Evolutionary conservation across 2,888 invertebrate genomes (phyloP).

Genomic region (Polyommatus icarus): DNA sequence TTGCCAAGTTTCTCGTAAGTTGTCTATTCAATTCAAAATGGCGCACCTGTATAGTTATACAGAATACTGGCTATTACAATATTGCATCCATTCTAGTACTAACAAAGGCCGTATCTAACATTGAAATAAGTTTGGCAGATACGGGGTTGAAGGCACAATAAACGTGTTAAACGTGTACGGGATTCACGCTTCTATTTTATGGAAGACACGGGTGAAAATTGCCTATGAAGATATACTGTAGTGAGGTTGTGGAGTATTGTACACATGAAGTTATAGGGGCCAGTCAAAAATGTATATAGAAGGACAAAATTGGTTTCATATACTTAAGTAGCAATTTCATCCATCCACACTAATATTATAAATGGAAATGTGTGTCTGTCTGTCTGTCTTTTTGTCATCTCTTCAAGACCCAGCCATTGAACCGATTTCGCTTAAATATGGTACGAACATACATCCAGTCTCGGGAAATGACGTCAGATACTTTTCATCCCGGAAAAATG

Average conservation of each 20-base stretch:
- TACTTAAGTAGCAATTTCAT: too few relatives aligned
- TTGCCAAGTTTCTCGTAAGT: neutral
- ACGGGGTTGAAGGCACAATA: neutral
- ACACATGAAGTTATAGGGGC: neutral
- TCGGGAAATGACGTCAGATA: too few relatives aligned
- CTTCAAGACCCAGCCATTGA: too few relatives aligned
- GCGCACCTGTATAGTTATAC: neutral
- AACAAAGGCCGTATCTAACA: conserved; percentile 9
- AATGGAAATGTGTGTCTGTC: too few relatives aligned
- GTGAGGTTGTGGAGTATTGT: neutral
- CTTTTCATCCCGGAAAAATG: too few relatives aligned
- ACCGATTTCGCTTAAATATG: too few relatives aligned
- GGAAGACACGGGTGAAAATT: neutral
- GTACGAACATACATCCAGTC: too few relatives aligned
- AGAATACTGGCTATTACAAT: neutral
- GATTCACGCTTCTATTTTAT: neutral
- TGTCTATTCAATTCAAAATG: neutral
- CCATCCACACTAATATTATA: too few relatives aligned
- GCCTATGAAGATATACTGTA: neutral
- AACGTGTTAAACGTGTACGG: neutral
- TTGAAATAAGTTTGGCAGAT: neutral
- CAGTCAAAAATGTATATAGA: neutral
- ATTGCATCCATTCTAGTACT: conserved; percentile 10
- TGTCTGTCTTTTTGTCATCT: too few relatives aligned
- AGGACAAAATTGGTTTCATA: neutral